A percentile compares a stretch with the other conserved stretches of the same genome.
Evolutionary conservation across 2,888 invertebrate species (phyloP).

Genomic region (Herminia tarsipennalis): DNA sequence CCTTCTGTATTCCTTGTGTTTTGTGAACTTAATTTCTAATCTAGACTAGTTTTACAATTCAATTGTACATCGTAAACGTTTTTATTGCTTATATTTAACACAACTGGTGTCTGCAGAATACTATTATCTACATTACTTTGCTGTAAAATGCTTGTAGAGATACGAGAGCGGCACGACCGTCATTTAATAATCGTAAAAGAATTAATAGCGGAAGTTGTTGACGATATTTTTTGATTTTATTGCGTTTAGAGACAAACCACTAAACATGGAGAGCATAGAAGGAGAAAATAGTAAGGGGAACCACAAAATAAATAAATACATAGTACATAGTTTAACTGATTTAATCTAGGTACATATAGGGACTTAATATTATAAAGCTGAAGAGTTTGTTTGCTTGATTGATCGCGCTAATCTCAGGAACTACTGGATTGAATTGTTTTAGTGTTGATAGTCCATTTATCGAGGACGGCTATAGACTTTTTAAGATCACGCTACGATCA

Average conservation of each 20-base stretch:
- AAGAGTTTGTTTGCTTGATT: too few species aligned
- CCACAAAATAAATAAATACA: neutral
- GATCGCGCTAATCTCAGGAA: too few species aligned
- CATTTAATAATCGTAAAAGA: constrained; percentile 61
- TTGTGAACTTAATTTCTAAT: constrained; percentile 1
- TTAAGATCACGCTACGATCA: too few species aligned
- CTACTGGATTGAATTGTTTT: too few species aligned
- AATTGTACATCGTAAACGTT: constrained; percentile 17
- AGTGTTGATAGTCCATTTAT: too few species aligned
- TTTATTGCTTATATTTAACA: constrained; percentile 25
- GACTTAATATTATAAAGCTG: too few species aligned
- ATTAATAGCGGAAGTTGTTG: constrained; percentile 65
- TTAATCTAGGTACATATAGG: too few species aligned
- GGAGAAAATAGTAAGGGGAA: too few species aligned
- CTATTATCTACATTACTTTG: neutral
- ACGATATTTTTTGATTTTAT: constrained; percentile 61
- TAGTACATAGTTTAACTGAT: too few species aligned
- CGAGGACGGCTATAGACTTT: too few species aligned
- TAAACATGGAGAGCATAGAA: too few species aligned
- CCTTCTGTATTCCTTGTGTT: neutral
- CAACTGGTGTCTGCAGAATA: constrained; percentile 28
- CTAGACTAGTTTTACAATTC: constrained; percentile 13
- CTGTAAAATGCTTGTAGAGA: constrained; percentile 1
- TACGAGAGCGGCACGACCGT: neutral
- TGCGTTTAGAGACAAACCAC: constrained; percentile 53